Percentiles rank a stretch among this genome's conserved stretches.
These are phyloP conservation scores for Macrophya annulata DNA, from an alignment of 2,888 invertebrate species.

Conservation along the genomic window DNA sequence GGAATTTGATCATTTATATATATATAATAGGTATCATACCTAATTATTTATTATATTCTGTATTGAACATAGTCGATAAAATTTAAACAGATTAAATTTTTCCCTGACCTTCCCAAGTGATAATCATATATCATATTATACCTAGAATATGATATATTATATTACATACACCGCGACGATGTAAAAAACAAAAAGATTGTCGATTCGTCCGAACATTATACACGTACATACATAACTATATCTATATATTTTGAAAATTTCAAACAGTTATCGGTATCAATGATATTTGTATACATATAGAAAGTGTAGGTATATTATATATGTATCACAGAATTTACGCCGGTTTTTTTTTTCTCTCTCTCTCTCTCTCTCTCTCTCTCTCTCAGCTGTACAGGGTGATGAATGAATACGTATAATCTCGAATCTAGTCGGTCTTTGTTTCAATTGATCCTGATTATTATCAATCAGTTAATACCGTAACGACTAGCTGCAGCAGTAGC, in stretches of 20 bases:
- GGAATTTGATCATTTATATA: background rate
- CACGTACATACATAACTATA: background rate
- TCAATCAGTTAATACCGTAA: background rate
- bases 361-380: too few species aligned
- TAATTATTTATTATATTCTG: background rate
- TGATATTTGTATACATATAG: background rate
- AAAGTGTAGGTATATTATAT: background rate
- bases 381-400: background rate
- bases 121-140: background rate
- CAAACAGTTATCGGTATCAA: background rate
- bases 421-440: constrained; percentile 2
- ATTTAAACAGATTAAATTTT: background rate
- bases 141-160: background rate
- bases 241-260: background rate
- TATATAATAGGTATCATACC: background rate
- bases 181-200: background rate
- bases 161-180: background rate
- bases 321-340: too few species aligned
- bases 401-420: background rate
- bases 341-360: background rate
- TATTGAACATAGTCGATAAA: background rate
- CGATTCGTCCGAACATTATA: background rate
- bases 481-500: background rate
- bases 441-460: constrained; percentile 22
- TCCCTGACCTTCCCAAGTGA: background rate